Percentiles rank a stretch among this genome's conserved stretches.
Evolutionary conservation across 2,797 vertebrate genomes (phyloP).

Genomic region (Intellagama lesueurii): DNA sequence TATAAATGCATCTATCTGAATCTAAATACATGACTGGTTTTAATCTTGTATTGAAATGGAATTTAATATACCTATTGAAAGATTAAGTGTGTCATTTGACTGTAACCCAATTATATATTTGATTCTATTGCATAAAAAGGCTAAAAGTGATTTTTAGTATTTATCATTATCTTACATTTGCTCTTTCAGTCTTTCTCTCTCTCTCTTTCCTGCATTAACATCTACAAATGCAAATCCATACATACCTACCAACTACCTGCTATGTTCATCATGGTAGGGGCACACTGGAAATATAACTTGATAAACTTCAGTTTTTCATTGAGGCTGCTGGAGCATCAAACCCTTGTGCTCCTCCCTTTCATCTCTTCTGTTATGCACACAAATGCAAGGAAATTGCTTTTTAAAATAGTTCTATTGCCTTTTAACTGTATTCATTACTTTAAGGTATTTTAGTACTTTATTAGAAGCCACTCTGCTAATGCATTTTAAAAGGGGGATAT

Average conservation of each 20-base stretch:
- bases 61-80: constrained; percentile 69
- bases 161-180: constrained; percentile 28
- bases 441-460: neutral
- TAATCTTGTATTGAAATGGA: constrained; percentile 68
- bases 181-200: too few relatives aligned
- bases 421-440: neutral
- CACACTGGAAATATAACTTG: neutral
- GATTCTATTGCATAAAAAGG: constrained; percentile 47
- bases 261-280: neutral
- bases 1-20: constrained; percentile 71
- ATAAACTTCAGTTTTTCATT: neutral
- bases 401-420: neutral
- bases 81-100: constrained; percentile 60
- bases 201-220: neutral
- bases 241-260: neutral
- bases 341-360: too few relatives aligned
- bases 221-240: neutral
- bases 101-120: constrained; percentile 58
- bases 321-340: neutral
- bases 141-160: constrained; percentile 46
- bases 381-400: neutral
- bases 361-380: neutral
- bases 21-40: constrained; percentile 67
- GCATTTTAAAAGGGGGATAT: neutral
- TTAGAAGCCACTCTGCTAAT: neutral